Base-by-base conservation (phyloP, 2,113 vertebrate species). In the Microtus oregoni region DNA sequence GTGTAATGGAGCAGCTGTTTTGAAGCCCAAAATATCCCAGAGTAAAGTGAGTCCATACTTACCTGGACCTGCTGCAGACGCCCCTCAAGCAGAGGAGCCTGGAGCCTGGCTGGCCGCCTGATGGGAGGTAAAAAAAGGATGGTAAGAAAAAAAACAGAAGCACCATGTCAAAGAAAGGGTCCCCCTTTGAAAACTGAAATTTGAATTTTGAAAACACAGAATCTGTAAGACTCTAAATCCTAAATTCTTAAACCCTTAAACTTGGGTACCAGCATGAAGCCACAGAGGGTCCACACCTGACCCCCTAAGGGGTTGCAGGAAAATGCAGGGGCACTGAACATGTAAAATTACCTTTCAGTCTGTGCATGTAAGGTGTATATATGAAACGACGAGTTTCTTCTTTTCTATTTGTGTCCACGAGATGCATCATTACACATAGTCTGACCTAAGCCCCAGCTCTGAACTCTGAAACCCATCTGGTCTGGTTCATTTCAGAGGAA, bases 1-100 rank as follows among this genome's bases (percentile, higher is more conserved):
- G 77, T 67, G 92, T 92, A 96, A 96, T 97, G 77, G 96, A 94
- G 67, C 30, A 8, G 52, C 22, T 52, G 22, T 91, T 94, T 75
- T 30, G n/a, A 70, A 68, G 92, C 58, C 81, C n/a, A 77, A 58
- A 93, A 67, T 17, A 47, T 47, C 79, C 30, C 63, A 12, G 30
- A 88, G 38, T 72, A 24, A 90, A 94, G 58, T 85, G n/a, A 20
- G 11, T 76, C 70, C 52, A 3, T 28, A 28, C 86, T 35, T 76
- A 55, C 67, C 88, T 94, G 68, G 67, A n/a, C 65, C 73, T 0
- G 10, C 44, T n/a, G 55, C n/a, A 52, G 76, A 75, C 8, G 15
- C 72, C n/a, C 73, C 30, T 15, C 6, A 82, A 67, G 82, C 82
- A 58, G 22, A 35, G 20, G 52, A 30, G 20, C 67, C 15, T 17